Evolutionary conservation across 2,113 vertebrate genomes (phyloP), one percentile per base, ranked within the genome.

Genomic region (Siphamia tubifer): DNA sequence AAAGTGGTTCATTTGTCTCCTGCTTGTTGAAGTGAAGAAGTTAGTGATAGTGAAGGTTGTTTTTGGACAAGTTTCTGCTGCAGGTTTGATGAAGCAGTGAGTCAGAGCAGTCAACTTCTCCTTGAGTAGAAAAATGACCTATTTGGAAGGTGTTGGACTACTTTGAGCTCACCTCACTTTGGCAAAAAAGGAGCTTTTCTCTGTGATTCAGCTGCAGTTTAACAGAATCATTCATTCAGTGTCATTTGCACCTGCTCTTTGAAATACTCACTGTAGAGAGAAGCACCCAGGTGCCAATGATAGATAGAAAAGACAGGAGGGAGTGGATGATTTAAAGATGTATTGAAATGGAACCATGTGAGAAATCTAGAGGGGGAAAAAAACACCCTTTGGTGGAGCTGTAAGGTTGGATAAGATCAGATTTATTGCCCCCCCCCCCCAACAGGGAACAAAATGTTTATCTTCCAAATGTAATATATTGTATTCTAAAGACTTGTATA

Each of bases 121-220:
- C 38, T 58, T 25, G 16, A 72, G 51, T 9, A 17, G 45, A 32
- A 38, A 16, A 48, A 25, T 62, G 54, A 57, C 34, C 66, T 24
- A 70, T 12, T 56, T 60, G 49, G 52, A 61, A 35, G 27, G 51
- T 67, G 8, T 30, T 64, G 58, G 1, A 51, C 45, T 40, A 49
- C 39, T 61, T 70, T 36, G 6, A 23, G 3, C 15, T 51, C 5
- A 6, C 54, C 27, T 35, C n/a, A 0, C 17, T 32, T 17, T 27
- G 8, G n/a, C 19, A 5, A 6, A 5, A 6, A 8, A 55, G 38
- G 6, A 5, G 54, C 39, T 57, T 1, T 31, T 20, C 38, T 39
- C n/a, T 20, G 20, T 20, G 30, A 12, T 68, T 64, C 35, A 0
- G 12, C 28, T 42, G n/a, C 38, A 30, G 32, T 52, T 30, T n/a